Evolutionary conservation across 2,113 vertebrate genomes (phyloP).

Genomic region (Macrotis lagotis): DNA sequence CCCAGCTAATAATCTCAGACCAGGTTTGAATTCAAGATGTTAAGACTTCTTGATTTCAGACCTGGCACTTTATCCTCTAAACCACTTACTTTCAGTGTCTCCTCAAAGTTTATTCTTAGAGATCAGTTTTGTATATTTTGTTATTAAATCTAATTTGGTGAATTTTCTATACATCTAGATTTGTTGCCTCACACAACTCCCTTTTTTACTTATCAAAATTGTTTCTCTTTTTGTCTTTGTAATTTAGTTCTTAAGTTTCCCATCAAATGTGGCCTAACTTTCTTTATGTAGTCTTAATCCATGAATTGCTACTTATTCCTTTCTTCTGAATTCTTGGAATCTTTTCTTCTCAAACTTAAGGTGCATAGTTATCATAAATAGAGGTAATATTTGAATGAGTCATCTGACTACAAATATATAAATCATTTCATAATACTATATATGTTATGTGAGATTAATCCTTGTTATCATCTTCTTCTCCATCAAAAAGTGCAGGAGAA

Average conservation of each 20-base stretch:
- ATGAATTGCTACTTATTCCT: background rate
- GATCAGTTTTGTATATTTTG: background rate
- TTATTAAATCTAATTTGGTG: background rate
- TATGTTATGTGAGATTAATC: background rate
- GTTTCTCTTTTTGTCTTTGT: background rate
- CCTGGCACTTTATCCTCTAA: too few species aligned
- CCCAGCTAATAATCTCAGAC: too few species aligned
- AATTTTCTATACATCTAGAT: background rate
- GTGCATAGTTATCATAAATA: background rate
- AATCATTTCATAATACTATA: background rate
- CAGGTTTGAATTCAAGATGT: too few species aligned
- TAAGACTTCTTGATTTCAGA: too few species aligned
- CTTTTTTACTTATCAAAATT: background rate
- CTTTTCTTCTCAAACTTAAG: background rate
- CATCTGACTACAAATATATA: background rate
- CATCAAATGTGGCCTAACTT: background rate
- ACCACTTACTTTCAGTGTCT: background rate
- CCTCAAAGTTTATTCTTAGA: background rate
- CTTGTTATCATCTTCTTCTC: background rate
- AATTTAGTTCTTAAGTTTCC: background rate
- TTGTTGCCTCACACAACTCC: background rate
- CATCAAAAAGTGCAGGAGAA: background rate
- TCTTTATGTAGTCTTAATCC: background rate
- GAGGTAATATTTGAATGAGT: background rate
- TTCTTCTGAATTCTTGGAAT: background rate